Evolutionary conservation across 1,140 invertebrate genomes (phyloP).

Genomic region (Yoshiicerus persimilis): DNA sequence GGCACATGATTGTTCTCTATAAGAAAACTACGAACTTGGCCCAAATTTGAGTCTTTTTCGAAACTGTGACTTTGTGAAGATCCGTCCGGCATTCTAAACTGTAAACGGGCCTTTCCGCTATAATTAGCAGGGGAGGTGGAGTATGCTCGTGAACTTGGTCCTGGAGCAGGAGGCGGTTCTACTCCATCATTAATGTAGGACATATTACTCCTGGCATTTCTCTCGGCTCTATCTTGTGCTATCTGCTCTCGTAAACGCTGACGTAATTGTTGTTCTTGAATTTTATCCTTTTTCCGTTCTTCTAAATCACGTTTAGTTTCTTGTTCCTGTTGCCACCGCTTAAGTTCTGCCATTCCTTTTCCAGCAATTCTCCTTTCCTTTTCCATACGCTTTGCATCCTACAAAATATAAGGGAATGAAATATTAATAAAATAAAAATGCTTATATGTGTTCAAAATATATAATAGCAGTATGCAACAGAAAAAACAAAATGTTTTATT

Average conservation of each 20-base stretch:
- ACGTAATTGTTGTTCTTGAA: constrained; percentile 66
- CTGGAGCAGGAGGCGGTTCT: not conserved
- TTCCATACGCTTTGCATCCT: constrained; percentile 66
- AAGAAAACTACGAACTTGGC: constrained; percentile 62
- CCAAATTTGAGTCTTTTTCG: constrained; percentile 60
- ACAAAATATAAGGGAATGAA: constrained; percentile 31
- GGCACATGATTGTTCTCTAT: constrained; percentile 57
- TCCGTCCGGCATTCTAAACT: constrained; percentile 81
- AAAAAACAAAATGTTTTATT: too few relatives aligned
- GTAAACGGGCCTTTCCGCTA: constrained; percentile 65
- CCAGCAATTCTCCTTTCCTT: constrained; percentile 69
- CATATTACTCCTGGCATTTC: constrained; percentile 35
- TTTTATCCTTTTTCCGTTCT: constrained; percentile 69
- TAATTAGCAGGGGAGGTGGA: constrained; percentile 51
- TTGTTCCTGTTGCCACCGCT: constrained; percentile 70
- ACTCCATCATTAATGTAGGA: constrained; percentile 4
- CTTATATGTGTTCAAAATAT: too few relatives aligned
- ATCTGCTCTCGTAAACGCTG: constrained; percentile 72
- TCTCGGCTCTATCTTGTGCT: constrained; percentile 66
- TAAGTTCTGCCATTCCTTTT: constrained; percentile 68
- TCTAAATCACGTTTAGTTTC: constrained; percentile 67
- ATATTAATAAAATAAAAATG: too few relatives aligned
- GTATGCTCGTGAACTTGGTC: constrained; percentile 31
- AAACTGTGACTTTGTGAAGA: constrained; percentile 66
- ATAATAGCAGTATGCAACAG: too few relatives aligned